Evolutionary conservation across 2,797 vertebrate genomes (phyloP), one percentile per base, ranked within the genome.

Genomic region (Vipera latastei): DNA sequence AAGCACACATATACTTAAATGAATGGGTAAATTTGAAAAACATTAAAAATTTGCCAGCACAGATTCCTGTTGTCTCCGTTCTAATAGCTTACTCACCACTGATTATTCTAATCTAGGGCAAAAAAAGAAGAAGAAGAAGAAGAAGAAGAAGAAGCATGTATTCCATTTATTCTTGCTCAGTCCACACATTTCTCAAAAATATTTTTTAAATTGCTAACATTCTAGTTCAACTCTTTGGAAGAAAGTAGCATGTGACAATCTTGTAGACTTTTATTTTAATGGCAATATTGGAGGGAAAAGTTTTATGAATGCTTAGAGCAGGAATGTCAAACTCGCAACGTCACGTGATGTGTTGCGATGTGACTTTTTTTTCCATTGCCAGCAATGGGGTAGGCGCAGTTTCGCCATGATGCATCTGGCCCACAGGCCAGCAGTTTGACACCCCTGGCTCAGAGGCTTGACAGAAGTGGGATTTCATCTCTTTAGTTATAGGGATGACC

Each of bases 401-500:
- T 53, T 53, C 8, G 1, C 51, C 51, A 53, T 53, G 51, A 53
- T 9, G 9, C 51, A 53, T 53, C 51, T 0, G 8, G 51, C 51
- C 51, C 2, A 9, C 8, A 53, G 51, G 44, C 44, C 44, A 48
- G 44, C 44, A 53, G 55, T 56, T 56, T 14, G 55, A 56, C 13
- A 56, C 55, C 55, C 55, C 55, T 56, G 55, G 11, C 59, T 60
- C 83, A 11, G 13, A 86, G 25, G 60, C 59, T 6, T 89, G 69
- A 86, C 65, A 14, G 86, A 95, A 95, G 11, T n/a, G 83, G 93
- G 73, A 90, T 95, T 90, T 89, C 88, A 92, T 20, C 89, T 86
- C 91, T 32, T 94, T 90, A 88, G 88, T 4, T 89, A 16, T 86
- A 88, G 60, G 78, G 78, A 44, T 55, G 85, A 57, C 18, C 26